These are phyloP conservation scores for Melanotus villosus DNA, from an alignment of 2,888 invertebrate genomes.

Conservation along the genomic window DNA sequence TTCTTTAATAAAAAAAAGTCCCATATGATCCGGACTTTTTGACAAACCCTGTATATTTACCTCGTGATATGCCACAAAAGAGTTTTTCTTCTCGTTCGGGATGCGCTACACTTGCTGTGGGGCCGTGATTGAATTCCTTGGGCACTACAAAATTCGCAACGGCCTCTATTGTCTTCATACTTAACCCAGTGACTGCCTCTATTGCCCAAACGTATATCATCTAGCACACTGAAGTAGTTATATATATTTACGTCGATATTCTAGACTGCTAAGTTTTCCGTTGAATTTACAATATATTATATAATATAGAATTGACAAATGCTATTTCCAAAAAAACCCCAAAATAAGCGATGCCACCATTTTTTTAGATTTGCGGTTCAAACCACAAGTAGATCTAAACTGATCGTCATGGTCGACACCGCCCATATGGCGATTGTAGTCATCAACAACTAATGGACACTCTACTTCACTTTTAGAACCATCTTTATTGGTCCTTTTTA, in stretches of 20 bases:
- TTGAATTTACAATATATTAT: conserved; percentile 5
- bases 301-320: conserved; percentile 51
- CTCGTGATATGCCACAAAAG: too few relatives aligned
- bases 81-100: too few relatives aligned
- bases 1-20: too few relatives aligned
- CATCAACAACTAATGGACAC: conserved; percentile 42
- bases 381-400: conserved; percentile 4
- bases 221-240: conserved; percentile 4
- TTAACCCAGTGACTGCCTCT: conserved; percentile 4
- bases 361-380: neutral
- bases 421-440: conserved; percentile 50
- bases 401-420: conserved; percentile 48
- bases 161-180: neutral
- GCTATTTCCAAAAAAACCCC: neutral
- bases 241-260: neutral
- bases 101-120: neutral
- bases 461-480: neutral
- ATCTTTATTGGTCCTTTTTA: neutral
- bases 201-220: conserved; percentile 6
- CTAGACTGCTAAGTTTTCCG: conserved; percentile 32
- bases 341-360: neutral
- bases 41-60: too few relatives aligned
- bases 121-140: neutral
- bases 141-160: conserved; percentile 7
- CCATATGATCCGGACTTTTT: too few relatives aligned